Percentiles rank a stretch among this genome's conserved stretches.
Evolutionary conservation across 2,113 vertebrate species (phyloP).

Genomic region (Muscicapa adusta): DNA sequence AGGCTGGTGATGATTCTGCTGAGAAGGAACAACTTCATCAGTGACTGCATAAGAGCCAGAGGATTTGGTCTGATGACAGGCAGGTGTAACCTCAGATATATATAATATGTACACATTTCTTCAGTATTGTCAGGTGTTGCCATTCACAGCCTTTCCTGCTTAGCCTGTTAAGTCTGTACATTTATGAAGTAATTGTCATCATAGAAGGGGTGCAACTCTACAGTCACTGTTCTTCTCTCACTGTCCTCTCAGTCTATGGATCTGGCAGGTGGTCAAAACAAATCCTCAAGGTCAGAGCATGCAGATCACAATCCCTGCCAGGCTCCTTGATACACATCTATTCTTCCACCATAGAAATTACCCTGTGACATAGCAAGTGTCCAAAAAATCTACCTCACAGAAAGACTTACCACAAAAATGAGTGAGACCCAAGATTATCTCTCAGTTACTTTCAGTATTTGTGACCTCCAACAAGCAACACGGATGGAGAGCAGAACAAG

Average conservation of each 20-base stretch:
- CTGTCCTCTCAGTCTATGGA: background rate
- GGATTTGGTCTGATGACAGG: background rate
- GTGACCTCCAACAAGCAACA: background rate
- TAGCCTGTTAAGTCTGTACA: background rate
- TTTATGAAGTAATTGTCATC: background rate
- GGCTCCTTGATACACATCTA: background rate
- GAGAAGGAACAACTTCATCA: background rate
- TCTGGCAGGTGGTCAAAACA: background rate
- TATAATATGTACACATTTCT: background rate
- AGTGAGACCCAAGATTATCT: background rate
- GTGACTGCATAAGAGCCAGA: background rate
- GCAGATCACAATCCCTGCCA: background rate
- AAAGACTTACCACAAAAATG: background rate
- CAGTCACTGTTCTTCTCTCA: background rate
- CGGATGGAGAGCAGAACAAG: background rate
- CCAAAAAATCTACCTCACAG: background rate
- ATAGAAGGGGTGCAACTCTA: background rate
- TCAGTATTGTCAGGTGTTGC: background rate
- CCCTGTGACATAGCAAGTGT: accelerated
- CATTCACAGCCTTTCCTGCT: background rate
- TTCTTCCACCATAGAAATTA: background rate
- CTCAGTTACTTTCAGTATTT: background rate
- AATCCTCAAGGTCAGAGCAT: background rate
- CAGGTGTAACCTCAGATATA: background rate
- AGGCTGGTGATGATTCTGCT: too few species aligned